Evolutionary conservation across 1,140 invertebrate species (phyloP).

Genomic region (Drosophila watanabei): DNA sequence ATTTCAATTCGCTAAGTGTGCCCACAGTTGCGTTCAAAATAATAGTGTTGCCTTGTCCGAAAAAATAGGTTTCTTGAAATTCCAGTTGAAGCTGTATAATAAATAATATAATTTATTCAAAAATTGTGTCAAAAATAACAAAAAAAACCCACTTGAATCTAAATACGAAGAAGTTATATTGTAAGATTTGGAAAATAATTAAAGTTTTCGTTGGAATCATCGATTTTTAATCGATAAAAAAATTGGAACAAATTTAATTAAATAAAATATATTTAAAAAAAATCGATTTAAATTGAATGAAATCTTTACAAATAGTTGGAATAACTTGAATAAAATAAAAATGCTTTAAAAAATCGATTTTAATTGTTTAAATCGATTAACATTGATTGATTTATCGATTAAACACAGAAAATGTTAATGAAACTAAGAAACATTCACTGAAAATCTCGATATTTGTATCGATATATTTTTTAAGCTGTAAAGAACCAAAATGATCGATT

Average conservation of each 20-base stretch:
- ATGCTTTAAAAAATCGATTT: no score
- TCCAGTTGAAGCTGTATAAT: not conserved
- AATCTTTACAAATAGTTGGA: no score
- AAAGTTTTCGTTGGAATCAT: not conserved
- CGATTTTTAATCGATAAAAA: not conserved
- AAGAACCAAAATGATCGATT: not conserved
- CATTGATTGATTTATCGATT: no score
- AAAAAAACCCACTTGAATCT: not conserved
- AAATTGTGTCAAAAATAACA: not conserved
- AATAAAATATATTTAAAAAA: no score
- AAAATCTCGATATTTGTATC: no score
- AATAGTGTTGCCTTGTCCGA: constrained; percentile 12
- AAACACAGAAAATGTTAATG: not conserved
- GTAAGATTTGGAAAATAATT: not conserved
- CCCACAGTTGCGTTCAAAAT: constrained; percentile 32
- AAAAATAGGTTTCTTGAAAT: not conserved
- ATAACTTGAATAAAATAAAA: no score
- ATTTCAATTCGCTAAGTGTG: constrained; percentile 29
- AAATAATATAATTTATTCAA: not conserved
- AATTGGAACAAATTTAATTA: no score
- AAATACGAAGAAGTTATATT: not conserved
- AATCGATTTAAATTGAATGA: no score
- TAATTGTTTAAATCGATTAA: no score
- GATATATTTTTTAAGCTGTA: no score
- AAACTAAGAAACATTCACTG: not conserved